phyloP scores from a whole-genome alignment of 2,797 vertebrate genomes.

The Chelon auratus region DNA sequence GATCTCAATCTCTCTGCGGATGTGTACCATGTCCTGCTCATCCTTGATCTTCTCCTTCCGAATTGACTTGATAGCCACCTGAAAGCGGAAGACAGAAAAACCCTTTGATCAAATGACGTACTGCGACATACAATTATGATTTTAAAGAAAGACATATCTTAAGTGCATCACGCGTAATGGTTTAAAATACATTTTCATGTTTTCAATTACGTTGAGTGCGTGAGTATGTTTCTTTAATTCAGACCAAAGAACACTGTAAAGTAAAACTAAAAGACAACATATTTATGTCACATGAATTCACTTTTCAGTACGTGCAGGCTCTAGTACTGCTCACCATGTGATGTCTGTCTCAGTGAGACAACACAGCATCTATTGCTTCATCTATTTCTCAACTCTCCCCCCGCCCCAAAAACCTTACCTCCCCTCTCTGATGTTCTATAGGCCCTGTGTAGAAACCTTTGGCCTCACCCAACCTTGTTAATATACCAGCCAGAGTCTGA shows the following conservation, averaged over 20 bases:
- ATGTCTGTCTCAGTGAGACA: conserved; percentile 17
- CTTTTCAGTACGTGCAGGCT: conserved; percentile 40
- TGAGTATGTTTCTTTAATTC: conserved; percentile 7
- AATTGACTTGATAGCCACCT: conserved; percentile 99
- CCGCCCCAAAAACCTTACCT: not conserved
- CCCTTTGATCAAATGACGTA: conserved; percentile 22
- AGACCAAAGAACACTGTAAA: conserved; percentile 1
- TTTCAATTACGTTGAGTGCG: conserved; percentile 10
- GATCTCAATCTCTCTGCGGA: conserved; percentile 98
- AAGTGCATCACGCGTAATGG: not conserved
- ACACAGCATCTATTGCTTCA: conserved; percentile 12
- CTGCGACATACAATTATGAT: not conserved
- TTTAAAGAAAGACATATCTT: not conserved
- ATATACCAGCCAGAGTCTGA: conserved; percentile 33
- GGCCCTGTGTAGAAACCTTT: conserved; percentile 26
- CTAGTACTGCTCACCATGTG: conserved; percentile 17
- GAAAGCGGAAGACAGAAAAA: conserved; percentile 35
- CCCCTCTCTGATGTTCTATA: not conserved
- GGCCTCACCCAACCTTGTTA: conserved; percentile 24
- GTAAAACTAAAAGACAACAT: conserved; percentile 2
- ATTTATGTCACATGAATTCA: conserved; percentile 27
- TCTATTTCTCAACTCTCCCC: not conserved
- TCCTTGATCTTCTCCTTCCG: conserved; percentile 96
- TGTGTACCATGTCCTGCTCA: conserved; percentile 95
- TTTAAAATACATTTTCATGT: conserved; percentile 9